These are phyloP conservation scores for Eulacestoma nigropectus DNA, from an alignment of 2,113 vertebrate genomes.

Conservation along the genomic window DNA sequence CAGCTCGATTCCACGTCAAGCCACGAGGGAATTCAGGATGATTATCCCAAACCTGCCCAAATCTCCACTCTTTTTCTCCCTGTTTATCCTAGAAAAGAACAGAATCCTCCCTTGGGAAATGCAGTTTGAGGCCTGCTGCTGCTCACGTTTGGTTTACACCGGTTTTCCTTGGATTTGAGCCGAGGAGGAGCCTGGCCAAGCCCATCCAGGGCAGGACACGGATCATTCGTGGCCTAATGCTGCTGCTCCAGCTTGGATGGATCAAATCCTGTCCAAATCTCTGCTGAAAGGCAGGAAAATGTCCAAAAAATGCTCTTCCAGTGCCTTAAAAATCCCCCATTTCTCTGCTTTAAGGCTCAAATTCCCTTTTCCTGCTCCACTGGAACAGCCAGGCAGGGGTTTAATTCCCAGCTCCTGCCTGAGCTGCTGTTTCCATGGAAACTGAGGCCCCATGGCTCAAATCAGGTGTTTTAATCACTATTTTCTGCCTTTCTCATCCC, in stretches of 20 bases:
- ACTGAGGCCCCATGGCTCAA: not conserved
- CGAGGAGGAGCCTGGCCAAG: not conserved
- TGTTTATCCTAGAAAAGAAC: not conserved
- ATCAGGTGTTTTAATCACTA: slow-evolving; percentile 1
- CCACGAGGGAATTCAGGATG: not conserved
- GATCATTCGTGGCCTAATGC: not conserved
- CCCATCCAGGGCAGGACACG: not conserved
- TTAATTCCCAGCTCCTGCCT: not conserved
- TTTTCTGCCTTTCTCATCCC: not conserved
- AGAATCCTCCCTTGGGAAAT: accelerated
- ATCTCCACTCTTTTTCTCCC: not conserved
- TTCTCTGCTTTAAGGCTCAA: not conserved
- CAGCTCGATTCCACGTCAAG: not conserved
- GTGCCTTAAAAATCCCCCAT: not conserved
- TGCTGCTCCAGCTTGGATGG: accelerated
- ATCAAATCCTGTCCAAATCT: too few species aligned
- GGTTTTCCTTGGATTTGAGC: not conserved
- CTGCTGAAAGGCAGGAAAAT: not conserved
- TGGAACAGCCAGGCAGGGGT: not conserved
- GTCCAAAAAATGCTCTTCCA: not conserved
- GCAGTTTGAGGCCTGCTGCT: accelerated
- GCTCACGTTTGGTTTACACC: accelerated
- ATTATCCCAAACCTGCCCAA: not conserved
- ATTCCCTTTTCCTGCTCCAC: not conserved
- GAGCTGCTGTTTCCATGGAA: slow-evolving; percentile 61